Conservation (phyloP, 2,113 vertebrate species). For the Myotis yumanensis region DNA sequence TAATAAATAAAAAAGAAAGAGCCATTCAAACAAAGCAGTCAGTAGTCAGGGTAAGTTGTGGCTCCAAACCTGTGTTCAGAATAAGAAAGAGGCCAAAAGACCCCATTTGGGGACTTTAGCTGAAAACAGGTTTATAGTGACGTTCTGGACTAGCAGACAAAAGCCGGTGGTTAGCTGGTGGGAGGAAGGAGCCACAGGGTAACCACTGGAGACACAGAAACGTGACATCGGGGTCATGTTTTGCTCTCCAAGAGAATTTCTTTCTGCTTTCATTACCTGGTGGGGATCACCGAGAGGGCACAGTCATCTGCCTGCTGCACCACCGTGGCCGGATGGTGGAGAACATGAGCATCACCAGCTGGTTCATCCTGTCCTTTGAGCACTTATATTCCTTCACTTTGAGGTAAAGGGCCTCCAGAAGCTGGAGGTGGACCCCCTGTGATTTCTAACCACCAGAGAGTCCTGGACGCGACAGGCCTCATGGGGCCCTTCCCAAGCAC, state of each 20-base stretch:
- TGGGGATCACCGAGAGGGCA: not conserved
- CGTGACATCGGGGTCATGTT: not conserved
- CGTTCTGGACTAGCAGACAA: not conserved
- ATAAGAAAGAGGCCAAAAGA: not conserved
- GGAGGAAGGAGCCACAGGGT: not conserved
- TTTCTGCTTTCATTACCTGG: not conserved
- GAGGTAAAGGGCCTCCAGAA: constrained; percentile 90
- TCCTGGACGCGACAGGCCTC: constrained; percentile 92
- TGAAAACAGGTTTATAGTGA: not conserved
- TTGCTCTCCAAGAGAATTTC: not conserved
- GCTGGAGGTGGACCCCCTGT: constrained; percentile 89
- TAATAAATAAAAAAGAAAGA: not conserved
- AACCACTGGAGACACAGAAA: not conserved
- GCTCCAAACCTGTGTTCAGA: not conserved
- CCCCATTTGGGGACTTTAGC: not conserved
- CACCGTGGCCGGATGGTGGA: rapidly evolving
- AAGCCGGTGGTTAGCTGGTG: not conserved
- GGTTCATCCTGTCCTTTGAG: constrained; percentile 89
- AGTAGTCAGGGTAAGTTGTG: not conserved
- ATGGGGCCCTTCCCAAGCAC: constrained; percentile 92
- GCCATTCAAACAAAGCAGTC: not conserved
- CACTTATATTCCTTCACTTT: constrained; percentile 88
- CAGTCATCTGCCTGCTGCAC: not conserved
- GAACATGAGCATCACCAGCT: constrained; percentile 86
- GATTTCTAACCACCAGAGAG: constrained; percentile 95